Base-by-base conservation (phyloP, 2,888 invertebrate genomes). In the Drosophila longiperda region DNA sequence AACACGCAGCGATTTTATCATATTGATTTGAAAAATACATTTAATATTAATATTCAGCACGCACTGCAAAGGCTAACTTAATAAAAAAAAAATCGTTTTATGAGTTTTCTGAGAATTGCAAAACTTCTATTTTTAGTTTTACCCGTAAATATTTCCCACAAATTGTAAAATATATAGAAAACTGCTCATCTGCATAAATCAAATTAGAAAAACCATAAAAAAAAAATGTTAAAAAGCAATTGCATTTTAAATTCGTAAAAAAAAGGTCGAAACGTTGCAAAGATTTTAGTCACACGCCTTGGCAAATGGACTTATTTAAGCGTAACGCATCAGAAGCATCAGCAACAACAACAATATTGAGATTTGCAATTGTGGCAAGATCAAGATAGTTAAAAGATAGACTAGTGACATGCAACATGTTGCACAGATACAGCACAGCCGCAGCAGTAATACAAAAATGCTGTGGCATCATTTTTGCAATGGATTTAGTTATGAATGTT, bases 321-420 rank as follows among this genome's bases (percentile, higher is more conserved):
- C 74, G 69, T 66, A 83, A 69, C 78, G 53, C 66, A 73, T 52
- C 50, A 34, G 29, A 52, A 40, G 29, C 72, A 59, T 40, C 65
- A 67, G 40, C 60, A 32, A 6, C 59, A 59, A 34, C 60, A 57
- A 62, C 33, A 38, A 48, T 66, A 67, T 66, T 70, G 60, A 77
- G 78, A 80, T 54, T 83, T 69, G 71, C 60, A 71, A 77, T 73
- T 75, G 69, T 66, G 57, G 80, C 73, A 87, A 87, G 82, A 87
- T 84, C 85, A 80, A 84, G 83, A 84, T 84, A 87, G 62, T 57
- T 66, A 48, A 63, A 54, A 59, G 62, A 64, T 62, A 54, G 40
- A 52, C 63, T 42, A 64, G 34, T 53, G 49, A 60, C 82, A 73
- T 75, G 83, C 73, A 73, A 74, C 76, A 75, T 57, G 57, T 58